Percentiles rank a stretch among this genome's conserved stretches.
phyloP scores from a whole-genome alignment of 2,797 vertebrate species.

The Microctenopoma stevenorrisi region DNA sequence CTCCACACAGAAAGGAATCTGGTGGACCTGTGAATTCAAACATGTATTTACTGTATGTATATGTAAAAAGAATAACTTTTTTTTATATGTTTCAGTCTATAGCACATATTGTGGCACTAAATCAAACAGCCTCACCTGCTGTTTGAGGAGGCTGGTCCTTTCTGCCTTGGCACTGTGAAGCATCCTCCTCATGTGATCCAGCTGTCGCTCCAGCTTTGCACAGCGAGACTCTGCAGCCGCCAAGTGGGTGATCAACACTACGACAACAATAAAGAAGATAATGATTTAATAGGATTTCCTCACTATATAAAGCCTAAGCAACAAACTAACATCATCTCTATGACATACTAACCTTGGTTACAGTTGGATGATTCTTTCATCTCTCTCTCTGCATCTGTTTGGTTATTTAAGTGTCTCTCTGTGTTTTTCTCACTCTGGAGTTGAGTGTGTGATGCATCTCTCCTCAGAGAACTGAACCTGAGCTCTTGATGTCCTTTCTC shows the following conservation, averaged over 20 bases:
- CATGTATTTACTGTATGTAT: too few species aligned
- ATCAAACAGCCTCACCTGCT: conserved; percentile 81
- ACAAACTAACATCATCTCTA: too few species aligned
- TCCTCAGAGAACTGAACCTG: conserved; percentile 81
- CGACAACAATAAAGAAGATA: conserved; percentile 5
- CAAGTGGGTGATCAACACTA: conserved; percentile 89
- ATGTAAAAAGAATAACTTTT: not conserved
- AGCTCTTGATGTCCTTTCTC: conserved; percentile 85
- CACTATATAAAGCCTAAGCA: too few species aligned
- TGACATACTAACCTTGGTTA: conserved; percentile 85
- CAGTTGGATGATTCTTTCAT: conserved; percentile 75
- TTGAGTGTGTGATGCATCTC: conserved; percentile 68
- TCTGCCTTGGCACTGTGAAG: conserved; percentile 88
- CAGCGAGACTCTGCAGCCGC: conserved; percentile 91
- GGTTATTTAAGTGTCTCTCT: conserved; percentile 22
- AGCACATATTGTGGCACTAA: not conserved
- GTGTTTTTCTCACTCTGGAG: conserved; percentile 21
- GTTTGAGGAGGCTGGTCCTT: conserved; percentile 84
- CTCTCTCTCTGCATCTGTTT: conserved; percentile 65
- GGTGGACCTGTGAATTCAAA: too few species aligned
- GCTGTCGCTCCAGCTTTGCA: conserved; percentile 89
- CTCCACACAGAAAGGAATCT: too few species aligned
- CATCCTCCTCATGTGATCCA: conserved; percentile 92
- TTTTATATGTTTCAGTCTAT: not conserved
- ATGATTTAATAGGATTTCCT: too few species aligned